Evolutionary conservation across 2,888 invertebrate genomes (phyloP), one percentile per base, ranked within the genome.

Genomic region (Aphrophora alni): DNA sequence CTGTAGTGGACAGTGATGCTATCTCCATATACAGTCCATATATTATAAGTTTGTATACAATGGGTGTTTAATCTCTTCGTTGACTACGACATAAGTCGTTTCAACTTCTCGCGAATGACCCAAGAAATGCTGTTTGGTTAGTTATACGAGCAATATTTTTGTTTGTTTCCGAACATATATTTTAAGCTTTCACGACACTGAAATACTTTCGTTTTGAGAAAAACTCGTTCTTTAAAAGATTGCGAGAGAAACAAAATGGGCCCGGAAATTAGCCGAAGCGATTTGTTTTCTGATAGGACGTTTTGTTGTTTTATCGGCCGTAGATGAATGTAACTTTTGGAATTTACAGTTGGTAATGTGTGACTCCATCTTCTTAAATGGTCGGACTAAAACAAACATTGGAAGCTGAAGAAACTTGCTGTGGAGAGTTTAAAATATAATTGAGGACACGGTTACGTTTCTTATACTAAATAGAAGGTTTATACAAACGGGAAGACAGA

Each of bases 1-100:
- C 59, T 59, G 14, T 59, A 59, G 59, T 21, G 59, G 59, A 59
- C 59, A 59, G 59, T 59, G 59, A 59, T 59, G 59, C 21, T 59
- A 59, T 59, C 59, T 59, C 3, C 21, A 59, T 21, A 59, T 59
- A 59, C 59, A 59, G 59, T 59, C 59, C 59, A 59, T 59, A 59
- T 59, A 59, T 59, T 59, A 59, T 59, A 59, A 59, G 59, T 59
- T 59, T 59, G 59, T 59, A 59, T 59, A 59, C 59, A 59, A 59
- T 59, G 59, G 59, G 59, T 59, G 59, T 59, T 59, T 59, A 59
- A 59, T 59, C 59, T 59, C 21, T 10, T n/a, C 1, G 14, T 21
- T 59, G 2, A 4, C 59, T 59, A 21, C 59, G 21, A 59, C 59
- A 59, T 59, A 59, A 59, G 59, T 59, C 59, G 5, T 59, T 14